These are phyloP conservation scores for Calonectris borealis DNA, from an alignment of 2,113 vertebrate species.

Conservation along the genomic window DNA sequence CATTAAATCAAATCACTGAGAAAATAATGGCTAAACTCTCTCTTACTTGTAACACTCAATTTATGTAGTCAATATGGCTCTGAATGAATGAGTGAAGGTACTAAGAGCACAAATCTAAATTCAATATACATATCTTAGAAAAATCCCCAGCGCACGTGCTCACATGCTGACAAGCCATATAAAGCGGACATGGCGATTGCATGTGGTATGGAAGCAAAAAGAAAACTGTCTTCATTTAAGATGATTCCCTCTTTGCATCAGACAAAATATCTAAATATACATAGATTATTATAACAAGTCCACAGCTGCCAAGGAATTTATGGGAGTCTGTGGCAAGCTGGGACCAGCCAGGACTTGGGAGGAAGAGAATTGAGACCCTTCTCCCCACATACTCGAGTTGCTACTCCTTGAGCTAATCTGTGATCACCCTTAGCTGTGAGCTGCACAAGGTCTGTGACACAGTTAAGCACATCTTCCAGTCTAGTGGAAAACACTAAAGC, in stretches of 20 bases:
- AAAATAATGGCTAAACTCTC: constrained; percentile 79
- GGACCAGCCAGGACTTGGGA: not conserved
- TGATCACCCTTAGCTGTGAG: not conserved
- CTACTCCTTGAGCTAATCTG: accelerated
- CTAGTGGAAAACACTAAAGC: not conserved
- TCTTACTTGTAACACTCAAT: constrained; percentile 78
- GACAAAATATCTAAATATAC: not conserved
- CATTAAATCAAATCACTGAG: constrained; percentile 76
- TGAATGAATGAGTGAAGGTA: constrained; percentile 72
- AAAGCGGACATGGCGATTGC: not conserved
- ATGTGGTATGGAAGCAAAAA: not conserved
- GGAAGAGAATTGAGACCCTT: not conserved
- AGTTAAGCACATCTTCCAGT: not conserved
- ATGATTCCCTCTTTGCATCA: not conserved
- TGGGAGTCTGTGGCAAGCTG: not conserved
- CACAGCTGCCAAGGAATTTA: not conserved
- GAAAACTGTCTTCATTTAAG: not conserved
- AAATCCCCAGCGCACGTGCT: not conserved
- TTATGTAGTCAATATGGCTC: constrained; percentile 72
- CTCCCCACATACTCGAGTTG: accelerated
- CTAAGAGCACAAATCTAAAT: constrained; percentile 73
- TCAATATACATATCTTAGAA: constrained; percentile 65
- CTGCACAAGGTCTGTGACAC: not conserved
- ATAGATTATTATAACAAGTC: not conserved
- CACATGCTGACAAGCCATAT: not conserved